These are phyloP conservation scores for Myotis planiceps DNA, from an alignment of 2,797 vertebrate genomes.

Conservation along the genomic window DNA sequence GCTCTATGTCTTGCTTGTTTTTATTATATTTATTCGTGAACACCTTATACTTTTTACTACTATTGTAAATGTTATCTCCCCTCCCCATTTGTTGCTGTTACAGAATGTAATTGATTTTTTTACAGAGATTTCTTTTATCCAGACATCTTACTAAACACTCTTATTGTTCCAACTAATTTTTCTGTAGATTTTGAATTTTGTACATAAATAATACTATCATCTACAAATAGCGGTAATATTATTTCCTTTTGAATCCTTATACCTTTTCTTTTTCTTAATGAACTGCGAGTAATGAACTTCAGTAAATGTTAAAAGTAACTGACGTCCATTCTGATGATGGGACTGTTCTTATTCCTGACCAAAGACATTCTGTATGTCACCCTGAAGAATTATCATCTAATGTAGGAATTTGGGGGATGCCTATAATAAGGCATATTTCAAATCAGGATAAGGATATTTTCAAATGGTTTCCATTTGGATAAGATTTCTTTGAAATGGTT, in stretches of 20 bases:
- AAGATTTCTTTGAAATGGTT: not conserved
- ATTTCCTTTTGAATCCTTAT: not conserved
- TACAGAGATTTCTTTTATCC: not conserved
- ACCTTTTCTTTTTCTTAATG: not conserved
- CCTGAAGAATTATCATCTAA: not conserved
- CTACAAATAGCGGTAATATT: not conserved
- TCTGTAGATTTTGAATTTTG: not conserved
- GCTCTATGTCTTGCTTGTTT: not conserved
- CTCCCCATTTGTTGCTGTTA: not conserved
- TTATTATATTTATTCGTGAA: not conserved
- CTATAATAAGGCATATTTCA: too few relatives aligned
- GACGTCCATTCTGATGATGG: not conserved
- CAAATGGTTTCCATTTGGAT: conserved; percentile 47
- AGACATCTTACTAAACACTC: conserved; percentile 13
- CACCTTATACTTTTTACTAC: not conserved
- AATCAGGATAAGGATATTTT: not conserved
- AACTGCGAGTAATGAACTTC: not conserved
- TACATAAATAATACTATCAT: too few relatives aligned
- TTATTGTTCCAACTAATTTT: conserved; percentile 8
- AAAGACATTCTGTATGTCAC: not conserved
- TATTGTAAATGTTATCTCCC: not conserved
- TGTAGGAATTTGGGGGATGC: not conserved
- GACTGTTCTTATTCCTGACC: not conserved
- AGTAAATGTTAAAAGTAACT: not conserved
- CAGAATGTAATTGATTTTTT: conserved; percentile 5